Evolutionary conservation across 2,797 vertebrate genomes (phyloP).

Genomic region (Bothrops alternatus): DNA sequence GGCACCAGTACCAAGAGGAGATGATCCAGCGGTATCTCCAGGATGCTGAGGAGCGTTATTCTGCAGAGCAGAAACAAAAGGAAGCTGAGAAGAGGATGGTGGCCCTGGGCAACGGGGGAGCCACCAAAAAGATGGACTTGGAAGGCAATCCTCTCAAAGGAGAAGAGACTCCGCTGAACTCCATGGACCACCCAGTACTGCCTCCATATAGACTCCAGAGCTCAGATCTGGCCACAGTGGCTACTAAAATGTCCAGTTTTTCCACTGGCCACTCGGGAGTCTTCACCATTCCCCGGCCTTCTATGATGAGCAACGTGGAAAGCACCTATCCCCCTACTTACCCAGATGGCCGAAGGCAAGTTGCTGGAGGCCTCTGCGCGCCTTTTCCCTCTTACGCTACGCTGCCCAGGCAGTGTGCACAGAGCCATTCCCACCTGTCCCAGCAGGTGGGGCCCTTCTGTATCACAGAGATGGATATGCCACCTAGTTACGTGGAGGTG

Average conservation of each 20-base stretch:
- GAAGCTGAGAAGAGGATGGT: conserved; percentile 80
- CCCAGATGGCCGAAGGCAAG: conserved; percentile 74
- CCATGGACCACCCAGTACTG: conserved; percentile 20
- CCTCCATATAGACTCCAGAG: conserved; percentile 45
- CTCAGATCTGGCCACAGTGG: conserved; percentile 34
- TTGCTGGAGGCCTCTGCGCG: conserved; percentile 75
- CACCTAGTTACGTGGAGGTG: conserved; percentile 60
- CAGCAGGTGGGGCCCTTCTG: conserved; percentile 39
- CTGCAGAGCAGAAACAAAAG: conserved; percentile 85
- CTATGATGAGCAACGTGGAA: conserved; percentile 60
- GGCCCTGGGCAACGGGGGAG: conserved; percentile 30
- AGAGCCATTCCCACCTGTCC: conserved; percentile 62
- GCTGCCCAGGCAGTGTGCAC: conserved; percentile 71
- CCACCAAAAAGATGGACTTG: conserved; percentile 62
- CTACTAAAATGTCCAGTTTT: conserved; percentile 66
- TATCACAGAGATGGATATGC: conserved; percentile 65
- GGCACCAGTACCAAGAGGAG: conserved; percentile 95
- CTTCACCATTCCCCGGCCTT: conserved; percentile 84
- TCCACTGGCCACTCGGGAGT: conserved; percentile 79
- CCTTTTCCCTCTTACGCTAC: conserved; percentile 72
- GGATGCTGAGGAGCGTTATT: conserved; percentile 88
- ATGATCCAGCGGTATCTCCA: conserved; percentile 93
- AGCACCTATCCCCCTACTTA: conserved; percentile 65
- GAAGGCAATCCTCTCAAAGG: conserved; percentile 66
- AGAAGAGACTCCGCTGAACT: conserved; percentile 62